phyloP scores from a whole-genome alignment of 2,888 invertebrate genomes.

The Entomobrya proxima region DNA sequence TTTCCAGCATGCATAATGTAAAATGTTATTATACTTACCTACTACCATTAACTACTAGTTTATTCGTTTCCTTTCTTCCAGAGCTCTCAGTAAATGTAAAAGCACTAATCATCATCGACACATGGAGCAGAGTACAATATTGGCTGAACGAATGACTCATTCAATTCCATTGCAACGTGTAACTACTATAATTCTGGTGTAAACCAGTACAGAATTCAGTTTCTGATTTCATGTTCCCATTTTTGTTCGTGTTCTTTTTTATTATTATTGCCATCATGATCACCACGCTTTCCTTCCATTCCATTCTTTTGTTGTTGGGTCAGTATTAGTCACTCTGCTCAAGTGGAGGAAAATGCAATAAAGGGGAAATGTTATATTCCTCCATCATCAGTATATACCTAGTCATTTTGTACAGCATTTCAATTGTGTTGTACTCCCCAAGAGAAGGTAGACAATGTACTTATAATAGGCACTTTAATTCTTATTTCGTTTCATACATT shows the following conservation, averaged over 20 bases:
- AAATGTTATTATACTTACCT: no score
- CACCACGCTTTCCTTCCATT: no score
- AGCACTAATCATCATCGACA: neutral
- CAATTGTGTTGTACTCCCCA: no score
- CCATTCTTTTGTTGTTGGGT: conserved; percentile 18
- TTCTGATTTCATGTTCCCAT: neutral
- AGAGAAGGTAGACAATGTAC: no score
- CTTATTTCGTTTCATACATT: no score
- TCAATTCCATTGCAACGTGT: neutral
- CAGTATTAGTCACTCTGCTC: neutral
- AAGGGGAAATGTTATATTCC: neutral
- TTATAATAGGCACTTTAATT: no score
- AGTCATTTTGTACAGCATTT: no score
- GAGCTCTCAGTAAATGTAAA: no score
- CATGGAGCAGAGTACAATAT: neutral
- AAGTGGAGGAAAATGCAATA: neutral
- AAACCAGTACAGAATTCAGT: neutral
- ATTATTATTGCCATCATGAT: conserved; percentile 36
- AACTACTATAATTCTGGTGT: neutral
- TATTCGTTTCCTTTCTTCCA: neutral
- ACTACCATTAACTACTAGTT: neutral
- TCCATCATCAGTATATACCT: neutral
- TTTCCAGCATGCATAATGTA: no score
- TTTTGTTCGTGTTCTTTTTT: conserved; percentile 13
- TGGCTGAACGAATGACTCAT: neutral